Conservation (phyloP, 2,113 vertebrate species). For the Cinclus mexicanus region DNA sequence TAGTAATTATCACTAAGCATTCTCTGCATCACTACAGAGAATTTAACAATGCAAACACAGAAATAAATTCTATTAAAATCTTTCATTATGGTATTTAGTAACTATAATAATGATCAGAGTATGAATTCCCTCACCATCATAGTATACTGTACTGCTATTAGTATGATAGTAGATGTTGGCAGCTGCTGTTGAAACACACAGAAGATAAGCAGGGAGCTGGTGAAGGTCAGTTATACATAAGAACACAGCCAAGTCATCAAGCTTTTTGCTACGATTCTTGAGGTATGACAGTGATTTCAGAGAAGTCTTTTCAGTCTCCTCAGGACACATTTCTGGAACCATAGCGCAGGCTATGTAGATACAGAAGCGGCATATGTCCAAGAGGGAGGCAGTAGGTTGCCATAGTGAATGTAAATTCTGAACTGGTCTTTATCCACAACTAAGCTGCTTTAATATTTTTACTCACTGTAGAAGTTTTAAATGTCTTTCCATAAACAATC, state of each 20-base stretch:
- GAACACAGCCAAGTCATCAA: not conserved
- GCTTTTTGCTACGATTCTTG: not conserved
- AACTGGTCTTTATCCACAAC: not conserved
- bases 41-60: not conserved
- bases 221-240: not conserved
- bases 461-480: not conserved
- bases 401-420: conserved; percentile 43
- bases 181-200: not conserved
- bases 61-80: not conserved
- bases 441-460: not conserved
- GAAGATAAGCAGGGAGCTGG: not conserved
- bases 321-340: not conserved
- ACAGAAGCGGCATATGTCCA: not conserved
- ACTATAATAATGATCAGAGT: conserved; percentile 11
- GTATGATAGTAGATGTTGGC: not conserved
- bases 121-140: not conserved
- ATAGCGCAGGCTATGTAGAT: not conserved
- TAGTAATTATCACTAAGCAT: not conserved
- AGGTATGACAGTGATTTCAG: not conserved
- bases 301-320: not conserved
- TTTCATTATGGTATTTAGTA: conserved; percentile 13
- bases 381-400: not conserved
- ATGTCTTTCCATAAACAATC: not conserved
- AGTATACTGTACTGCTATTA: not conserved
- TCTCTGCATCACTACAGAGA: not conserved